A percentile compares a stretch with the other conserved stretches of the same genome.
Conservation (phyloP, 2,797 vertebrate species). For the Hafferia zeledoni region DNA sequence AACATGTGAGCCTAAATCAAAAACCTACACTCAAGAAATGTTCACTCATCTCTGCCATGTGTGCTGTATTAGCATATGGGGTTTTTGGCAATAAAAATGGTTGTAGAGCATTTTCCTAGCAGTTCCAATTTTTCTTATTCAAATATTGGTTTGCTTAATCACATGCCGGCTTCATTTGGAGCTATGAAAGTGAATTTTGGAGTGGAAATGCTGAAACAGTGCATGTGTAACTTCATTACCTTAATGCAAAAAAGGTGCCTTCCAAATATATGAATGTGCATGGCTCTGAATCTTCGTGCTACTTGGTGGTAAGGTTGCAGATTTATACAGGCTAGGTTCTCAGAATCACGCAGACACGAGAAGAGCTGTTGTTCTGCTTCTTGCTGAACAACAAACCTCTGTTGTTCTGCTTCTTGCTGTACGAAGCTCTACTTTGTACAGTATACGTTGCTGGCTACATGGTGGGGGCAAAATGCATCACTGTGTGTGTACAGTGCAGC, state of each 20-base stretch:
- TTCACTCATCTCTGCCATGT: background rate
- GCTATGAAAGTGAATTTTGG: background rate
- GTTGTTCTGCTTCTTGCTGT: background rate
- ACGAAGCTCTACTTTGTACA: background rate
- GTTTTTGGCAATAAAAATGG: background rate
- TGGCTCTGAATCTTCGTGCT: background rate
- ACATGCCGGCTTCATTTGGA: background rate
- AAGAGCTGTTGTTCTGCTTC: background rate
- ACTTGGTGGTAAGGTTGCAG: background rate
- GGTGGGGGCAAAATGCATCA: background rate
- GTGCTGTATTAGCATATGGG: background rate
- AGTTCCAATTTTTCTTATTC: background rate
- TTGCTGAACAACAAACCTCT: no score
- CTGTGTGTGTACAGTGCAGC: background rate
- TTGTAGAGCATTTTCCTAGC: background rate
- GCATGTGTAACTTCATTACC: background rate
- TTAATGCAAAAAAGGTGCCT: background rate
- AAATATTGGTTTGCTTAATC: background rate
- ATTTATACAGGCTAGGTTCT: background rate
- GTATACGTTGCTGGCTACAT: background rate
- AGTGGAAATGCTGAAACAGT: background rate
- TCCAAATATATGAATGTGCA: background rate
- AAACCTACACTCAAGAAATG: background rate
- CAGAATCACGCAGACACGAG: background rate
- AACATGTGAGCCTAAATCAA: constrained; percentile 9